Evolutionary conservation across 2,797 vertebrate genomes (phyloP).

Genomic region (Carduelis carduelis): DNA sequence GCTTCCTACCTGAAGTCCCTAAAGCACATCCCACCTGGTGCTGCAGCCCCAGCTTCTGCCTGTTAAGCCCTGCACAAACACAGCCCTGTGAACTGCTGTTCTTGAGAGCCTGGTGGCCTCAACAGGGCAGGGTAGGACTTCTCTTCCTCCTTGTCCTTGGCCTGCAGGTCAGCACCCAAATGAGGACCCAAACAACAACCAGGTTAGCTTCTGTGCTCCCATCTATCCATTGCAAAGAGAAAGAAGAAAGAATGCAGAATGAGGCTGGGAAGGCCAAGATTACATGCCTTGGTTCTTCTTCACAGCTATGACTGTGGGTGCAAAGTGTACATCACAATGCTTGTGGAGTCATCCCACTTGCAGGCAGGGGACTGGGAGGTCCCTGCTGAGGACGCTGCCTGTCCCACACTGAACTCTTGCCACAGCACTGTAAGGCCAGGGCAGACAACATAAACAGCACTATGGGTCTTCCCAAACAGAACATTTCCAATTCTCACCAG

Average conservation of each 20-base stretch:
- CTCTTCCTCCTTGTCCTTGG: not conserved
- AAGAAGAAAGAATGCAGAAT: not conserved
- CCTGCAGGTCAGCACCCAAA: not conserved
- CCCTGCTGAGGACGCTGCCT: not conserved
- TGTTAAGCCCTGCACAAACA: not conserved
- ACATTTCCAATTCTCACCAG: not conserved
- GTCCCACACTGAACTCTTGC: not conserved
- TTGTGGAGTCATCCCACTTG: not conserved
- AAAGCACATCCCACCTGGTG: not conserved
- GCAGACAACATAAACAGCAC: not conserved
- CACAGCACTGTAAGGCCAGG: rapidly evolving
- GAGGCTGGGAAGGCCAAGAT: not conserved
- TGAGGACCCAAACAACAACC: not conserved
- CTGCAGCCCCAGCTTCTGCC: not conserved
- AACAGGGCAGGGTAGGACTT: not conserved
- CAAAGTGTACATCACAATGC: not conserved
- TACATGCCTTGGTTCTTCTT: not conserved
- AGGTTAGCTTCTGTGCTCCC: not conserved
- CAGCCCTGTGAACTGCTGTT: not conserved
- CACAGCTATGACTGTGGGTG: not conserved
- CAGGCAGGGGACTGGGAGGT: not conserved
- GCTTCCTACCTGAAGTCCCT: not conserved
- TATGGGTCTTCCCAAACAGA: not conserved
- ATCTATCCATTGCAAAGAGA: not conserved
- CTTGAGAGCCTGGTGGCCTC: not conserved